Percentiles rank a stretch among this genome's conserved stretches.
Conservation (phyloP, 2,113 vertebrate species). For the Pluvianellus socialis region DNA sequence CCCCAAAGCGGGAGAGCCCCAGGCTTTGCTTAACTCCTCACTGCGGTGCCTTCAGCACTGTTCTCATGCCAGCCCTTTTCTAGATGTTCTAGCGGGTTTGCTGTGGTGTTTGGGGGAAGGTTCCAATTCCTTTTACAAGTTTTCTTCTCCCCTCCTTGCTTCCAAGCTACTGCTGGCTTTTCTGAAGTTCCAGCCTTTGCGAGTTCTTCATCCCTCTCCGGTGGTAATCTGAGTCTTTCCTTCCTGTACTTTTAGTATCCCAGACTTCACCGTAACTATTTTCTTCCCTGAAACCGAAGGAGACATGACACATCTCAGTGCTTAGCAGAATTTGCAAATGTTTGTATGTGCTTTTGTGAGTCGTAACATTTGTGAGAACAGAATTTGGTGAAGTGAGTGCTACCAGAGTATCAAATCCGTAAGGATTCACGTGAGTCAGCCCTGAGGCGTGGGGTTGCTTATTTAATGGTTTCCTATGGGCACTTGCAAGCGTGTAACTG, state of each 20-base stretch:
- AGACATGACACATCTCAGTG: neutral
- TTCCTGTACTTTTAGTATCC: neutral
- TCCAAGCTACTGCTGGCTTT: neutral
- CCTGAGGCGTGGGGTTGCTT: neutral
- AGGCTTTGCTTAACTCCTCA: neutral
- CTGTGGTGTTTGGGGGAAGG: neutral
- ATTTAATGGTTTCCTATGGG: neutral
- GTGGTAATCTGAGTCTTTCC: neutral
- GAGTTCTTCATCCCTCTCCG: neutral
- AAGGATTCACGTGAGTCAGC: neutral
- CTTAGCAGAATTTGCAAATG: neutral
- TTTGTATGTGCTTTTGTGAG: neutral
- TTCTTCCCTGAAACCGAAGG: neutral
- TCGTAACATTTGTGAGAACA: neutral
- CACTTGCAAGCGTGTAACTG: neutral
- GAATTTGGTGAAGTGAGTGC: neutral
- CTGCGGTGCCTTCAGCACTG: neutral
- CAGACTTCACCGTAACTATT: neutral
- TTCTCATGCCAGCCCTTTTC: neutral
- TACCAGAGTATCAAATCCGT: neutral
- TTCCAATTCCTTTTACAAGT: neutral
- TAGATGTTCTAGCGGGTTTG: neutral
- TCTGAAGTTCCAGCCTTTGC: neutral
- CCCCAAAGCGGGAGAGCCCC: neutral
- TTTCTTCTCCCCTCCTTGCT: neutral